Evolutionary conservation across 2,888 invertebrate species (phyloP).

Genomic region (Lithophane ornitopus): DNA sequence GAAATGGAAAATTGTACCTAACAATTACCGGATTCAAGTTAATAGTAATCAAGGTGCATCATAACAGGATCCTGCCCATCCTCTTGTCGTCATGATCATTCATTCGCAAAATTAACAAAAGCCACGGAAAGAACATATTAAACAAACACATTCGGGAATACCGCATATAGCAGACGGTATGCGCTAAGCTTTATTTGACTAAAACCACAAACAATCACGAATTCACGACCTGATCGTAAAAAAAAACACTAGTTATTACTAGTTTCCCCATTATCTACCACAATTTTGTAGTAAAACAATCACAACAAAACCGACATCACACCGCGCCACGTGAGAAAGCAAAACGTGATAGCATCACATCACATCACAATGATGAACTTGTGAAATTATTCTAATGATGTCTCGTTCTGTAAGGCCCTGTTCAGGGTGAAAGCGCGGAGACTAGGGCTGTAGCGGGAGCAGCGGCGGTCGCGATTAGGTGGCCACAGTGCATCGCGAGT

Average conservation of each 20-base stretch:
- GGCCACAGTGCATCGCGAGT: neutral
- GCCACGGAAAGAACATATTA: no score
- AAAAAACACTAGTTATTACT: constrained; percentile 15
- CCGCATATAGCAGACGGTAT: neutral
- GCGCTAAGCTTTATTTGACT: neutral
- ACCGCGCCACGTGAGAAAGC: constrained; percentile 45
- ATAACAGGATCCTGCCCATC: neutral
- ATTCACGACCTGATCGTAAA: constrained; percentile 29
- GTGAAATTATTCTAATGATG: constrained; percentile 31
- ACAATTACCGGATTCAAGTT: neutral
- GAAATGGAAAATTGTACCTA: neutral
- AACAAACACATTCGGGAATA: no score
- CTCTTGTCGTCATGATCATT: neutral
- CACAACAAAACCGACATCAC: constrained; percentile 28
- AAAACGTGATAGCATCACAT: constrained; percentile 49
- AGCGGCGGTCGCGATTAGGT: neutral
- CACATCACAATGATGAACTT: constrained; percentile 32
- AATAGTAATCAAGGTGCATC: neutral
- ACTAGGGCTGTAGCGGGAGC: neutral
- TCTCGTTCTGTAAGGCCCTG: neutral
- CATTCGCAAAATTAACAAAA: neutral
- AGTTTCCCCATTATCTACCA: constrained; percentile 17
- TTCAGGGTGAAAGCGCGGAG: constrained; percentile 10
- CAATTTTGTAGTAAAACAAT: constrained; percentile 32
- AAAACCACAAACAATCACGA: constrained; percentile 23